A percentile compares a stretch with the other conserved stretches of the same genome.
phyloP scores from a whole-genome alignment of 2,113 vertebrate genomes.

The Alexandromys fortis region DNA sequence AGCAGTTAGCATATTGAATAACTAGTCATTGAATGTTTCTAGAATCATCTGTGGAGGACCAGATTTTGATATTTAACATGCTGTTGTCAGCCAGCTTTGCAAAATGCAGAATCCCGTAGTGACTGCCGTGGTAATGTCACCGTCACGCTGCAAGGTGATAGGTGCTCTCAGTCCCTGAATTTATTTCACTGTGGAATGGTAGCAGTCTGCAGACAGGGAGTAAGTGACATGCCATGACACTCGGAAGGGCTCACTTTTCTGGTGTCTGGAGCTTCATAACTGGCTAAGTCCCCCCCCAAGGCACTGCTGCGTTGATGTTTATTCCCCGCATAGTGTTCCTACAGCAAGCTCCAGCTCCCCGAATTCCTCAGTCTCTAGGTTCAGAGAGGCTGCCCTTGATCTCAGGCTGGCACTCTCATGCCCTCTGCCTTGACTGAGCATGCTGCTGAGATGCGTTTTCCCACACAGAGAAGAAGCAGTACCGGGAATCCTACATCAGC shows the following conservation, averaged over 20 bases:
- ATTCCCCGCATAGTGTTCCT: neutral
- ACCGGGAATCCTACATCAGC: slow-evolving; percentile 98
- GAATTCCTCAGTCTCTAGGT: neutral
- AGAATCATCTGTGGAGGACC: neutral
- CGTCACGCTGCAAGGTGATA: neutral
- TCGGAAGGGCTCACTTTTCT: neutral
- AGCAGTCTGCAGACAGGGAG: neutral
- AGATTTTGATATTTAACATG: neutral
- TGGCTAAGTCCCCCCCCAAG: neutral
- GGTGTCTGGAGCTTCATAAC: neutral
- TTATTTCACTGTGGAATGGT: neutral
- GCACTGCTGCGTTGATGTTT: neutral
- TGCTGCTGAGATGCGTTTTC: rapidly evolving
- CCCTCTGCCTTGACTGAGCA: neutral
- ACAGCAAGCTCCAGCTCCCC: neutral
- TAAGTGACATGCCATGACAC: neutral
- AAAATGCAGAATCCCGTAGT: neutral
- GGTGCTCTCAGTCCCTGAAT: neutral
- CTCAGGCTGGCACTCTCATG: neutral
- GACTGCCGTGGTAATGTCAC: neutral
- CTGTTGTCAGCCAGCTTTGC: neutral
- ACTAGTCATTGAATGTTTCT: slow-evolving; percentile 1
- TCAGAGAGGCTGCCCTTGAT: neutral
- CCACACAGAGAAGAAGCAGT: slow-evolving; percentile 96
- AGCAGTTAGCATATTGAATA: neutral